phyloP scores from a whole-genome alignment of 1,140 invertebrate species.

The Triops longicaudatus region DNA sequence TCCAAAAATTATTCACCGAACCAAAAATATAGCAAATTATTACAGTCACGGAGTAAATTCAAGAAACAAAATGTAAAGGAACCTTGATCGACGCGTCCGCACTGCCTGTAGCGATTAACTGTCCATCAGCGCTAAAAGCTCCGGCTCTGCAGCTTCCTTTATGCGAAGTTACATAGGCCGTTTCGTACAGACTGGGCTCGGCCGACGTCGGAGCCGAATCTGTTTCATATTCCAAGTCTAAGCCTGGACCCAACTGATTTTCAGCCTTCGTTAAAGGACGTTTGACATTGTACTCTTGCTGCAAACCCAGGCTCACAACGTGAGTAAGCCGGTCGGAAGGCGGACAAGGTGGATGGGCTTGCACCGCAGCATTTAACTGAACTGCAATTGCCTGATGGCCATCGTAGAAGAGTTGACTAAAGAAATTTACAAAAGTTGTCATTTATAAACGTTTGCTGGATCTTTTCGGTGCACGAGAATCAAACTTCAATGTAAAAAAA shows the following conservation, averaged over 20 bases:
- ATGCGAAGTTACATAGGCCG: conserved; percentile 96
- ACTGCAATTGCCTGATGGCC: conserved; percentile 84
- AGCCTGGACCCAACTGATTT: conserved; percentile 67
- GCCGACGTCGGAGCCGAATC: conserved; percentile 81
- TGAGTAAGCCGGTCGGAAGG: conserved; percentile 86
- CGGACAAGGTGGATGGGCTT: conserved; percentile 84
- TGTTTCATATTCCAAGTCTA: conserved; percentile 86
- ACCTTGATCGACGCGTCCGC: conserved; percentile 96
- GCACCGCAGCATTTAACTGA: conserved; percentile 65
- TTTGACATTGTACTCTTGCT: conserved; percentile 63
- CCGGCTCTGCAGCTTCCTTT: conserved; percentile 92
- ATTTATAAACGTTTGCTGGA: no score
- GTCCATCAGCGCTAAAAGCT: conserved; percentile 88
- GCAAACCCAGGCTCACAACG: conserved; percentile 72
- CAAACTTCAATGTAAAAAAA: conserved; percentile 34
- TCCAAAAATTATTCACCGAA: no score
- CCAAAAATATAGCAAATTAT: no score
- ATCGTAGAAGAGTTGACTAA: conserved; percentile 84
- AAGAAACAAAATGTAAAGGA: conserved; percentile 22
- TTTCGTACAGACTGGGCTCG: conserved; percentile 92
- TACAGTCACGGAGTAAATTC: no score
- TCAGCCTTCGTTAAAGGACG: conserved; percentile 39
- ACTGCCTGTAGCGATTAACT: conserved; percentile 94
- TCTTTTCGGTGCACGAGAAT: no score
- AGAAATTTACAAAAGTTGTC: conserved; percentile 23